Base-by-base conservation (phyloP, 2,888 invertebrate species). In the Julus scandinavius region DNA sequence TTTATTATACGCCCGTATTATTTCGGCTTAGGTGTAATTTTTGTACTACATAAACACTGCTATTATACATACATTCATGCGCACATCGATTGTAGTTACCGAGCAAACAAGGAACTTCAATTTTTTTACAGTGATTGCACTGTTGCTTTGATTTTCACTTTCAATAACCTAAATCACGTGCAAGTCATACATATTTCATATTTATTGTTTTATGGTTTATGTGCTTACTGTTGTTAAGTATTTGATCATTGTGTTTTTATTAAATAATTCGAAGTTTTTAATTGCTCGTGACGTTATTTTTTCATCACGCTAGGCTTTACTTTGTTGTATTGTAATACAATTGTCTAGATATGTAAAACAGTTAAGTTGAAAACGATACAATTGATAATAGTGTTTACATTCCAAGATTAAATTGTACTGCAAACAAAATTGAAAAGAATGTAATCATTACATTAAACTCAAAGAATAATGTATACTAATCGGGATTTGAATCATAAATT, bases 161-260 rank as follows among this genome's bases (percentile, higher is more conserved):
- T 72, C 29, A 29, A 29, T 29, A 29, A 9, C 72, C 5, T 72
- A 11, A 20, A 63, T 11, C 2, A 72, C 72, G 72, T 29, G 29
- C 72, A 72, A 72, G 72, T 29, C 72, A 72, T 72, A 29, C 20
- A 29, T 29, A 29, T 72, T 72, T 72, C 11, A 29, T 29, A 13
- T 72, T 72, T 72, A 72, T 72, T 72, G 72, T 29, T 72, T 29
- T 72, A 72, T 29, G 72, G 72, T 72, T 72, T 72, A 72, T 72
- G 29, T 9, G 72, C 72, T 72, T 72, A 72, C 72, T 29, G 9
- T 72, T 72, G 29, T 29, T 29, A 29, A 72, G 29, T 29, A 7
- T 72, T 72, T 13, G 29, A 72, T 29, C 29, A 29, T 11, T 29
- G 29, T 29, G n/a, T 1, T 29, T 72, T 72, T 63, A 63, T 63